Evolutionary conservation across 1,140 invertebrate species (phyloP), one percentile per base, ranked within the genome.

Genomic region (Zelostemma sp.): DNA sequence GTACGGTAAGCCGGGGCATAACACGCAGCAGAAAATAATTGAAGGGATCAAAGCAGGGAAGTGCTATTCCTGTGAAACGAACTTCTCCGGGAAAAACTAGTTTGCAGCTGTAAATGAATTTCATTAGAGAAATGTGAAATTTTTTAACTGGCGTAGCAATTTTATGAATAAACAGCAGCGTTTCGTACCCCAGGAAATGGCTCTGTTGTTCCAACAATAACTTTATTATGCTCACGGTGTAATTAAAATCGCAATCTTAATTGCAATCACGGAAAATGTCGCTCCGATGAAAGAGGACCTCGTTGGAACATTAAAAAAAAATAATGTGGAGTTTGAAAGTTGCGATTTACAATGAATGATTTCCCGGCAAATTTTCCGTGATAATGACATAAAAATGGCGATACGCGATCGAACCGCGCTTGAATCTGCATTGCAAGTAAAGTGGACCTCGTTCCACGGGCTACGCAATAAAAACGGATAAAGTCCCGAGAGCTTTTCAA

Each of bases 31-130:
- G 55, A 33, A 63, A 65, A 71, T 66, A 66, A 66, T 66, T 71
- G 62, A 59, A 46, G 28, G 60, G 55, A 65, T 65, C 68, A 70
- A 70, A 65, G 57, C 47, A 12, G 58, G 57, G 61, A 61, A 61
- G 35, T 12, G 40, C 35, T 28, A 17, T 41, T 46, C 40, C 45
- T 48, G 15, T 28, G 28, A 47, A 64, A 65, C 61, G 57, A 65
- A 64, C 67, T 61, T 59, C 54, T 53, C 11, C 28, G 6, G 15
- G 47, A 59, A 70, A 54, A 70, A 60, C 41, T 45, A 40, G 40
- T 63, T 64, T 51, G 14, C 38, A 56, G n/a, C 2, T 1, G 16
- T 15, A 51, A 12, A 46, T 31, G 33, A 59, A 47, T 59, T 63
- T 68, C 57, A 61, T 57, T 31, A 31, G 38, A 1, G n/a, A 46